Conservation (phyloP, 2,797 vertebrate genomes). For the Amniataba percoides region DNA sequence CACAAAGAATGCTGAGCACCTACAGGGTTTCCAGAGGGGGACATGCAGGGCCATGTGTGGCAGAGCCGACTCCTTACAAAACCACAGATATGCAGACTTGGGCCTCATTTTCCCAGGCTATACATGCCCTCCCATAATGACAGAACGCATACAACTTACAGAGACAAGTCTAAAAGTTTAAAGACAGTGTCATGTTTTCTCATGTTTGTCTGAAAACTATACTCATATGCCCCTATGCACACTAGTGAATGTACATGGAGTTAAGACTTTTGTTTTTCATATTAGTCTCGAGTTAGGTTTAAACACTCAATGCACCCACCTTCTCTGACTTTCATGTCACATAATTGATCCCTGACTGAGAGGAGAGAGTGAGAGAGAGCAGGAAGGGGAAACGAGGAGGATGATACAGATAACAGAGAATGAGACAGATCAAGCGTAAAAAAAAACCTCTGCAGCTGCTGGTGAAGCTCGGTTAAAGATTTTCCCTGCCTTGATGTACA, state of each 20-base stretch:
- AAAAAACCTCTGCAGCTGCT: too few species aligned
- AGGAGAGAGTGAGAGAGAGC: too few species aligned
- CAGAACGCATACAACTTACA: background rate
- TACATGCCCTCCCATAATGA: background rate
- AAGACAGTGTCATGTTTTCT: background rate
- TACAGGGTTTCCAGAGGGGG: constrained; percentile 30
- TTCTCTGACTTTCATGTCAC: too few species aligned
- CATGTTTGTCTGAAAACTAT: background rate
- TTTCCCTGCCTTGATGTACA: background rate
- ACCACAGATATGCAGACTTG: constrained; percentile 70
- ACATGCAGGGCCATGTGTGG: constrained; percentile 45
- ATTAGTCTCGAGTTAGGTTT: too few species aligned
- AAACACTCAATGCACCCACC: too few species aligned
- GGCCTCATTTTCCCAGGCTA: constrained; percentile 53
- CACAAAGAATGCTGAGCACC: constrained; percentile 39
- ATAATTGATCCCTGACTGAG: too few species aligned
- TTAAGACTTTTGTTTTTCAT: too few species aligned
- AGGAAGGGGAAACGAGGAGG: too few species aligned
- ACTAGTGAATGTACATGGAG: too few species aligned
- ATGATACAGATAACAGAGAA: too few species aligned
- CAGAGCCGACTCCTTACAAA: constrained; percentile 45
- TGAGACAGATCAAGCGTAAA: too few species aligned
- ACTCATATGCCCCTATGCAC: background rate
- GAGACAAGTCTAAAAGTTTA: background rate
- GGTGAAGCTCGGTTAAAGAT: background rate